phyloP scores from a whole-genome alignment of 2,797 vertebrate genomes.

The Semotilus atromaculatus region DNA sequence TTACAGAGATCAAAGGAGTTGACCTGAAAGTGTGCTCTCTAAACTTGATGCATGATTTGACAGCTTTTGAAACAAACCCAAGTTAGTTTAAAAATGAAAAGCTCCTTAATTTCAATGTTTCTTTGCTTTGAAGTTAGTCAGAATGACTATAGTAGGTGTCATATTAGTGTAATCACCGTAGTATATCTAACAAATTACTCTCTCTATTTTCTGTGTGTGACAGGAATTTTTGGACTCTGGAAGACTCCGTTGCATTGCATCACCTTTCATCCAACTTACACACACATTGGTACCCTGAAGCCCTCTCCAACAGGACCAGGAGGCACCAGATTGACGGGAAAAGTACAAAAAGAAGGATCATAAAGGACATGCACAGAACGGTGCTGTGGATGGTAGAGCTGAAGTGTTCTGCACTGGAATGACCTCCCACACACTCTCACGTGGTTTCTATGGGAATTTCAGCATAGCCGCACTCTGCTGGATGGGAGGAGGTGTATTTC shows the following conservation, averaged over 20 bases:
- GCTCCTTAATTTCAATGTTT: not conserved
- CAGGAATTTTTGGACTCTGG: conserved; percentile 63
- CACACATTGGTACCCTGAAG: not conserved
- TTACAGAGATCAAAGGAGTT: conserved; percentile 25
- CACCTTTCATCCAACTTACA: not conserved
- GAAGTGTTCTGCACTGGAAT: conserved; percentile 37
- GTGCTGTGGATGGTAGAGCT: conserved; percentile 20
- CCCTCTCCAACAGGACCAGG: not conserved
- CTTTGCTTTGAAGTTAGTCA: not conserved
- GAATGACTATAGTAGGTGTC: not conserved
- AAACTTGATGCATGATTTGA: conserved; percentile 9
- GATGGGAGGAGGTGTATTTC: conserved; percentile 29
- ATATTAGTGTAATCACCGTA: not conserved
- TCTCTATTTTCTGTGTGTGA: conserved; percentile 24
- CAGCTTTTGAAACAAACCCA: not conserved
- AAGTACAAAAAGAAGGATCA: conserved; percentile 1
- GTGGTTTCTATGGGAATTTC: conserved; percentile 39
- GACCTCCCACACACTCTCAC: conserved; percentile 20
- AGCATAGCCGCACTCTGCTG: conserved; percentile 25
- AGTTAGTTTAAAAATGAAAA: not conserved
- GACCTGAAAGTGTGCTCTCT: conserved; percentile 20
- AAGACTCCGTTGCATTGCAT: conserved; percentile 64
- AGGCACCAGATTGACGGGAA: not conserved
- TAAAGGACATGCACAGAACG: conserved; percentile 39
- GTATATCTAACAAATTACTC: conserved; percentile 24